Evolutionary conservation across 2,797 vertebrate species (phyloP).

Genomic region (Protonibea diacanthus): DNA sequence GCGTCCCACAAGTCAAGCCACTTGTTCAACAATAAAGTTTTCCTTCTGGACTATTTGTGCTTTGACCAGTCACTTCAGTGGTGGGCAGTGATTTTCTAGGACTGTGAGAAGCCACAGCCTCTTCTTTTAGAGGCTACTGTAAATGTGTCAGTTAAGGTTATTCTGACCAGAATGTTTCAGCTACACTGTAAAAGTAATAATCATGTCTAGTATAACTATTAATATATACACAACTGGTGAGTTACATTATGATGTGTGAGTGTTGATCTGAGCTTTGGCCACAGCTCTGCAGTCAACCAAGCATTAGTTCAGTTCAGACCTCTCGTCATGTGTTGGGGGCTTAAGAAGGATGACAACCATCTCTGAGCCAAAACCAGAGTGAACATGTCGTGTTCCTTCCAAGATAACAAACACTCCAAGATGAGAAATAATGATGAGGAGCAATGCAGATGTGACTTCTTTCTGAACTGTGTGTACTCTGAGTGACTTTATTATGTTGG

Average conservation of each 20-base stretch:
- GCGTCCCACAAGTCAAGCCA: no score
- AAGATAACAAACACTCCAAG: conserved; percentile 24
- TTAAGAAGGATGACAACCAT: conserved; percentile 9
- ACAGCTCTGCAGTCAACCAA: not conserved
- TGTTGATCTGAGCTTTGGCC: conserved; percentile 11
- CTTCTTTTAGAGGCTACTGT: not conserved
- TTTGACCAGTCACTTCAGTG: no score
- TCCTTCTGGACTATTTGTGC: no score
- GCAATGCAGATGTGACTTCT: conserved; percentile 13
- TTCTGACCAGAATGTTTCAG: not conserved
- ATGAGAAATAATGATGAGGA: conserved; percentile 19
- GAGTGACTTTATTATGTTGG: conserved; percentile 16
- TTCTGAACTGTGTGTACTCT: conserved; percentile 8
- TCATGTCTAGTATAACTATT: not conserved
- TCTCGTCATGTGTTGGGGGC: not conserved
- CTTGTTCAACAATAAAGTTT: no score
- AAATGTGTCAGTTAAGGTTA: not conserved
- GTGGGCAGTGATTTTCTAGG: no score
- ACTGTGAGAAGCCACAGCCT: no score
- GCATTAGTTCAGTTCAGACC: not conserved
- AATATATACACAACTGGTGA: not conserved
- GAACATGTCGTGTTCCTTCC: conserved; percentile 1
- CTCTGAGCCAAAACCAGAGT: conserved; percentile 17
- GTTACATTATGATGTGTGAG: not conserved
- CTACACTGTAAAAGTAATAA: not conserved